Conservation (phyloP, 1,140 invertebrate species). For the Gryon sp. region DNA sequence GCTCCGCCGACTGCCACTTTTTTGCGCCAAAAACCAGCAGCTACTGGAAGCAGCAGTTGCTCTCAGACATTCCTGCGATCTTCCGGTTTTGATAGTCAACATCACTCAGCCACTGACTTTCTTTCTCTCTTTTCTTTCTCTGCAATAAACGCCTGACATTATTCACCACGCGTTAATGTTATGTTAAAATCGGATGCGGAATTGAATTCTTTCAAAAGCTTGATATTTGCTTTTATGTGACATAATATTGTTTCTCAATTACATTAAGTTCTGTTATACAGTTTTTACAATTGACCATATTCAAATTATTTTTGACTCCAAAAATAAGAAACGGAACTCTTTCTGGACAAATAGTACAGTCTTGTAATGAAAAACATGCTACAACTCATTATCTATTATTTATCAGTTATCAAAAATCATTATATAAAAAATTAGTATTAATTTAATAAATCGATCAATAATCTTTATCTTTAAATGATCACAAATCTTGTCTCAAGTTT, state of each 20-base stretch:
- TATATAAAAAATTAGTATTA: slow-evolving; percentile 37
- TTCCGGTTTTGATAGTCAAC: slow-evolving; percentile 53
- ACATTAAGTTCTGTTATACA: too few species aligned
- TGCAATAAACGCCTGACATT: slow-evolving; percentile 33
- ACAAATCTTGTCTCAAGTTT: slow-evolving; percentile 50
- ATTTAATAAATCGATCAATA: slow-evolving; percentile 64
- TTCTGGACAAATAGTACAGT: too few species aligned
- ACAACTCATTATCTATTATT: slow-evolving; percentile 17
- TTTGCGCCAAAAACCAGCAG: slow-evolving; percentile 49
- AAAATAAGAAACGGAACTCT: too few species aligned
- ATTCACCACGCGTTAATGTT: slow-evolving; percentile 40
- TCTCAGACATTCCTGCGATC: slow-evolving; percentile 42
- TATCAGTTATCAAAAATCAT: too few species aligned
- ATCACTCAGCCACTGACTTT: slow-evolving; percentile 19
- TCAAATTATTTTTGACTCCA: too few species aligned
- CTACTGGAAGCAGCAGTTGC: slow-evolving; percentile 34
- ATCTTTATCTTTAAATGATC: slow-evolving; percentile 59
- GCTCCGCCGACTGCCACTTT: slow-evolving; percentile 48
- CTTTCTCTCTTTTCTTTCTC: not conserved
- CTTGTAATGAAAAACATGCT: not conserved
- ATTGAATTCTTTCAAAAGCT: slow-evolving; percentile 33
- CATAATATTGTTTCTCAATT: too few species aligned
- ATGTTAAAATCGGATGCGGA: slow-evolving; percentile 39
- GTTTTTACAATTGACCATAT: too few species aligned
- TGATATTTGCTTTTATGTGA: slow-evolving; percentile 7